Conservation (phyloP, 64 coral and sea anemone genomes). For the Stichodactyla helianthus region DNA sequence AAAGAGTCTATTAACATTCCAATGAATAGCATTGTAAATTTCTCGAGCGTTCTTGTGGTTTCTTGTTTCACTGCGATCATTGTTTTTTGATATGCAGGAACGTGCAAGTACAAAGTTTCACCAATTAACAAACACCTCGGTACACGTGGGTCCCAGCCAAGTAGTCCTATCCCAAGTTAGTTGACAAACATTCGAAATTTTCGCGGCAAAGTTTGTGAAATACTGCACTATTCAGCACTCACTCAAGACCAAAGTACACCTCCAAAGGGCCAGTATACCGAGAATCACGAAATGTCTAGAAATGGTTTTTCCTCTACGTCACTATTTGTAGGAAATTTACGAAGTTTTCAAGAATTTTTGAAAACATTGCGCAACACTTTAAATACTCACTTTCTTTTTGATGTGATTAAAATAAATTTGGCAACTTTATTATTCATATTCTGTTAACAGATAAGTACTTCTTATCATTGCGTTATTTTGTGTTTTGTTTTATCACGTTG, state of each 20-base stretch:
- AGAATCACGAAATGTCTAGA: conserved; percentile 22
- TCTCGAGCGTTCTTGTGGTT: conserved; percentile 88
- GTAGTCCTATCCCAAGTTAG: background rate
- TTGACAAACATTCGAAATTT: conserved; percentile 15
- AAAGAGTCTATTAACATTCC: conserved; percentile 54
- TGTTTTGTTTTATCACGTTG: background rate
- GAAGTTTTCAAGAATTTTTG: background rate
- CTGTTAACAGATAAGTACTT: background rate
- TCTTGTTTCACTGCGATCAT: conserved; percentile 78
- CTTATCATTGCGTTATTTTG: conserved; percentile 6
- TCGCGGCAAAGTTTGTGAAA: conserved; percentile 12
- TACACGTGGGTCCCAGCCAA: conserved; percentile 72
- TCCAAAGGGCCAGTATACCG: conserved; percentile 19
- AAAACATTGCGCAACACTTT: background rate
- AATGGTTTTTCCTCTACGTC: background rate
- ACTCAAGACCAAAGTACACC: background rate
- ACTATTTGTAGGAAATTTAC: conserved; percentile 1
- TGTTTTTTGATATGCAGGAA: conserved; percentile 78
- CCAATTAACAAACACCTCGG: conserved; percentile 62
- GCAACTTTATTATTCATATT: background rate
- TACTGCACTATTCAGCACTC: background rate
- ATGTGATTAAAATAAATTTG: background rate
- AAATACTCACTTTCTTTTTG: background rate
- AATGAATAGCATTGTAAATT: conserved; percentile 58
- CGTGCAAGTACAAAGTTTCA: conserved; percentile 60